A percentile compares a stretch with the other conserved stretches of the same genome.
These are phyloP conservation scores for Thunnus maccoyii DNA, from an alignment of 2,113 vertebrate species.

Conservation along the genomic window DNA sequence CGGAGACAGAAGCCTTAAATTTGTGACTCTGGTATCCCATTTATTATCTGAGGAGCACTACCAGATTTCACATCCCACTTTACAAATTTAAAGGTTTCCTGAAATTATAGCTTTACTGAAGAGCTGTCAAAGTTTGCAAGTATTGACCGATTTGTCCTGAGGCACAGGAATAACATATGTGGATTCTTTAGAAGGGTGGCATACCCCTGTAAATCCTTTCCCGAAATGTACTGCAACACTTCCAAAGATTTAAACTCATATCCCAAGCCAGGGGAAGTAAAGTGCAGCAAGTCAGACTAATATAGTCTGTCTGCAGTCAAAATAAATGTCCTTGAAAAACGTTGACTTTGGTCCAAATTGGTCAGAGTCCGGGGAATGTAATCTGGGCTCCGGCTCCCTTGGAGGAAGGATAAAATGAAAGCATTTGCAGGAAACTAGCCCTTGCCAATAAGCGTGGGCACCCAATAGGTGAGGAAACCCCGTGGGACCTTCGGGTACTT, in stretches of 20 bases:
- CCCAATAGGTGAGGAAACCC: not conserved
- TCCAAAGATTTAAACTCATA: conserved; percentile 30
- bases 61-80: conserved; percentile 19
- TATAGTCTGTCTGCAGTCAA: conserved; percentile 9
- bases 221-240: conserved; percentile 38
- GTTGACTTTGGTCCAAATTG: conserved; percentile 41
- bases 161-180: conserved; percentile 39
- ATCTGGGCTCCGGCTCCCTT: conserved; percentile 34
- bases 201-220: conserved; percentile 17
- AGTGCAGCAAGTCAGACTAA: not conserved
- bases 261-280: conserved; percentile 5
- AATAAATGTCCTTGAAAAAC: conserved; percentile 53
- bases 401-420: conserved; percentile 36
- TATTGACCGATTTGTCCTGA: conserved; percentile 46
- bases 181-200: not conserved
- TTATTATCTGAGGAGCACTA: conserved; percentile 30
- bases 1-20: conserved; percentile 29
- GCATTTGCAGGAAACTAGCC: conserved; percentile 34
- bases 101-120: conserved; percentile 11
- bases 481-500: not conserved
- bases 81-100: conserved; percentile 17
- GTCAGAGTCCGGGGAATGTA: conserved; percentile 43
- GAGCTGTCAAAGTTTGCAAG: conserved; percentile 24
- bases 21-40: conserved; percentile 17
- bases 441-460: conserved; percentile 4